Evolutionary conservation across 64 coral and sea anemone species (phyloP).

Genomic region (Astreopora myriophthalma): DNA sequence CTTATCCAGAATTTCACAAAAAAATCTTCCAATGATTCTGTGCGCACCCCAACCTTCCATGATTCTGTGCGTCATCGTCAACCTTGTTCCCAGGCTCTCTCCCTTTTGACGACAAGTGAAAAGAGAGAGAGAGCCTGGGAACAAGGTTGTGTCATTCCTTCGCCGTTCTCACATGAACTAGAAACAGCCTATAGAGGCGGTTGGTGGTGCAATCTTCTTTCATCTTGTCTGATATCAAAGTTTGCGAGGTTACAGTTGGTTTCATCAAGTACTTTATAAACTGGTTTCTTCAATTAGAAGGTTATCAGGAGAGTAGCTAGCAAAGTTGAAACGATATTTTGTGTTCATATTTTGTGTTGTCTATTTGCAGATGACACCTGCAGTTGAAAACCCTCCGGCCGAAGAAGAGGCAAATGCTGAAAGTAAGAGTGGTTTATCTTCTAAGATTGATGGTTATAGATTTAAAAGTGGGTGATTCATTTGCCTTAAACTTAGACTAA

Average conservation of each 20-base stretch:
- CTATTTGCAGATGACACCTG: conserved; percentile 83
- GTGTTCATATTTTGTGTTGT: background rate
- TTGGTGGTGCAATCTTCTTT: background rate
- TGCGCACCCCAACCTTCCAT: no score
- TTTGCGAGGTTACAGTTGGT: background rate
- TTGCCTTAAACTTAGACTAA: no score
- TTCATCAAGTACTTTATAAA: background rate
- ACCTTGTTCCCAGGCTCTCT: no score
- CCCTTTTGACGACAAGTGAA: no score
- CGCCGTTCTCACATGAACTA: no score
- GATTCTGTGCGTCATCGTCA: no score
- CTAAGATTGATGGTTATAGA: background rate
- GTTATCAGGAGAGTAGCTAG: background rate
- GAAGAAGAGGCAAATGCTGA: conserved; percentile 69
- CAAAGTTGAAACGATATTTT: background rate
- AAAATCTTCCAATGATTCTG: no score
- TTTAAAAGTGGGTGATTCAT: no score
- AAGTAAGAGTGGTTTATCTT: background rate
- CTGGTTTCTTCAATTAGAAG: background rate
- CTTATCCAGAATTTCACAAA: no score
- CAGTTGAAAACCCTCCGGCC: conserved; percentile 91
- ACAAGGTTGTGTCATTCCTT: no score
- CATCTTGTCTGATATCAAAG: background rate
- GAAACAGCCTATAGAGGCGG: no score
- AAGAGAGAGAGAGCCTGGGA: no score